Percentiles rank a stretch among this genome's conserved stretches.
phyloP scores from a whole-genome alignment of 2,888 invertebrate species.

The Ophion costatus region DNA sequence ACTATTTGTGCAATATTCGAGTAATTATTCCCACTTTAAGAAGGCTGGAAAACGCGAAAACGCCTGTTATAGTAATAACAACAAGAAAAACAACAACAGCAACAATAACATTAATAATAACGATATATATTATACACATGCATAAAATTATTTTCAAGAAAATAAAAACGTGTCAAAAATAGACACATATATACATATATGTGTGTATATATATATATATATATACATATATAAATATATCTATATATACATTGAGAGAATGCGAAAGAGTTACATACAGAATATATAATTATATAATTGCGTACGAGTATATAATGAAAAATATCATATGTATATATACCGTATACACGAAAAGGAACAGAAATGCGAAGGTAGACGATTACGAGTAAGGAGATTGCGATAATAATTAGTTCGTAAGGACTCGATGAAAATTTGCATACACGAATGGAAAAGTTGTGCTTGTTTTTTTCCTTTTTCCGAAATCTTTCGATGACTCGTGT shows the following conservation, averaged over 20 bases:
- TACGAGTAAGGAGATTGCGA: slow-evolving; percentile 75
- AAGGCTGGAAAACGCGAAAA: slow-evolving; percentile 69
- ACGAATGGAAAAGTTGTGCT: slow-evolving; percentile 34
- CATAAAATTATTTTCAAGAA: slow-evolving; percentile 76
- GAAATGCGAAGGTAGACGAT: slow-evolving; percentile 33
- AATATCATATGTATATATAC: slow-evolving; percentile 66
- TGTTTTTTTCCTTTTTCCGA: slow-evolving; percentile 47
- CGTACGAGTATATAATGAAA: slow-evolving; percentile 53
- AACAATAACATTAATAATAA: slow-evolving; percentile 32
- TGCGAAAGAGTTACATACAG: slow-evolving; percentile 55
- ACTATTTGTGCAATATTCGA: slow-evolving; percentile 74
- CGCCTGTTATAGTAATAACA: slow-evolving; percentile 70
- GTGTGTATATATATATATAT: background rate
- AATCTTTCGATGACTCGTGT: background rate
- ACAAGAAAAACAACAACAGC: slow-evolving; percentile 10
- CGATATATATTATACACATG: slow-evolving; percentile 46
- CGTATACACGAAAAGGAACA: slow-evolving; percentile 49
- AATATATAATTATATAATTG: slow-evolving; percentile 55
- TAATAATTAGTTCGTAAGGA: slow-evolving; percentile 83
- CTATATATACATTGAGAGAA: slow-evolving; percentile 54
- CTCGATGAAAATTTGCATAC: slow-evolving; percentile 65
- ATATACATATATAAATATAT: slow-evolving; percentile 36
- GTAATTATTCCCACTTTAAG: slow-evolving; percentile 69
- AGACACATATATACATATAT: slow-evolving; percentile 3
- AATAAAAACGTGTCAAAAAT: slow-evolving; percentile 59